Percentiles rank a stretch among this genome's conserved stretches.
Evolutionary conservation across 2,113 vertebrate species (phyloP).

Genomic region (Callospermophilus lateralis): DNA sequence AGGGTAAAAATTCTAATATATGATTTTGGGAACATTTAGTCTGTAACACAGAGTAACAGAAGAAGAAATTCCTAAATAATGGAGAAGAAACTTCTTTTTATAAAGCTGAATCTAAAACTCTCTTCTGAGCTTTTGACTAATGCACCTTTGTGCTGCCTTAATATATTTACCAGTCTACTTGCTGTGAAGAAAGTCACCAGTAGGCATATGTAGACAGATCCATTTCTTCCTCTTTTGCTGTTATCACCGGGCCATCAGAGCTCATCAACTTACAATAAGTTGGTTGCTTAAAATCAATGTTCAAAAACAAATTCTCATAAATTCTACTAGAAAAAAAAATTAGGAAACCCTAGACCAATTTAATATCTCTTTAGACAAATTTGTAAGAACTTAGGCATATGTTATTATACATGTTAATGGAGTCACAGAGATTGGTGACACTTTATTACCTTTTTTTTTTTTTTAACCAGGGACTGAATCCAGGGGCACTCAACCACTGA

Average conservation of each 20-base stretch:
- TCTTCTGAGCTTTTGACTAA: not conserved
- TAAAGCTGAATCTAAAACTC: not conserved
- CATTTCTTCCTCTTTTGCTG: not conserved
- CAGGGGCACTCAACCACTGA: no score
- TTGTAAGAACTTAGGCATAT: not conserved
- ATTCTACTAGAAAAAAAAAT: not conserved
- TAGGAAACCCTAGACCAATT: not conserved
- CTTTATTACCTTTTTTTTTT: no score
- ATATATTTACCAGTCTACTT: not conserved
- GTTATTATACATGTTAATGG: slow-evolving; percentile 2
- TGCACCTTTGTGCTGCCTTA: not conserved
- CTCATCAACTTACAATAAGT: not conserved
- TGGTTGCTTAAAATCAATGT: not conserved
- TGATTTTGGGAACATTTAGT: not conserved
- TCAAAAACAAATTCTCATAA: not conserved
- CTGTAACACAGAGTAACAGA: not conserved
- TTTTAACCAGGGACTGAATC: no score
- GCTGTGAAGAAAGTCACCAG: not conserved
- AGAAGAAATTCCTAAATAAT: slow-evolving; percentile 19
- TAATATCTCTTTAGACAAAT: not conserved
- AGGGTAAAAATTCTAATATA: not conserved
- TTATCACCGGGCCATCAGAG: not conserved
- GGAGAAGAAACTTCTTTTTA: slow-evolving; percentile 19
- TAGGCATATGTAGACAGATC: not conserved
- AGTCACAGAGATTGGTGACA: no score